Conservation (phyloP, 1,140 invertebrate genomes). For the Thrips palmi region DNA sequence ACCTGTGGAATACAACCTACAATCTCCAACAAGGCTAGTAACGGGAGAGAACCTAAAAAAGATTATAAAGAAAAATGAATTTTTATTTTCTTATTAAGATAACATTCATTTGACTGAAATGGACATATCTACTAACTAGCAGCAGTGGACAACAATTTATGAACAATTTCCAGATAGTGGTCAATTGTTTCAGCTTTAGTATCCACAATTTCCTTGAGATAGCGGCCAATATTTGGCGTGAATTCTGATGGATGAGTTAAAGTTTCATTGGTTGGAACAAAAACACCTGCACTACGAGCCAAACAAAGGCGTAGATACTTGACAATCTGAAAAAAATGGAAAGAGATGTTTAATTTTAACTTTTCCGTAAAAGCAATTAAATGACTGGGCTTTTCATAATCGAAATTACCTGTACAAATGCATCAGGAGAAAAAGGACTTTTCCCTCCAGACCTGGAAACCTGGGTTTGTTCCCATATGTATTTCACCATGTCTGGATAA, state of each 20-base stretch:
- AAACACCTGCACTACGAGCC: slow-evolving; percentile 23
- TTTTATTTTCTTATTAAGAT: too few relatives aligned
- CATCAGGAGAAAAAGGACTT: too few relatives aligned
- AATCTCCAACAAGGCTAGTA: slow-evolving; percentile 54
- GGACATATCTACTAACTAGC: slow-evolving; percentile 29
- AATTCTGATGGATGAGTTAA: slow-evolving; percentile 38
- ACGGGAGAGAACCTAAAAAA: slow-evolving; percentile 29
- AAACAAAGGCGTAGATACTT: slow-evolving; percentile 60
- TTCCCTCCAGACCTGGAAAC: too few relatives aligned
- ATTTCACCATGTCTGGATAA: too few relatives aligned
- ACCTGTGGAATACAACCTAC: slow-evolving; percentile 44
- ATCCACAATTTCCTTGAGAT: slow-evolving; percentile 29
- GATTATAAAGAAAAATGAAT: too few relatives aligned
- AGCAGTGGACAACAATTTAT: slow-evolving; percentile 36
- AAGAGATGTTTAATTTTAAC: slow-evolving; percentile 3
- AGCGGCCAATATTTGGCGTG: slow-evolving; percentile 37
- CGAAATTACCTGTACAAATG: slow-evolving; percentile 37
- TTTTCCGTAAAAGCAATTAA: too few relatives aligned
- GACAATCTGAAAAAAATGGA: slow-evolving; percentile 37
- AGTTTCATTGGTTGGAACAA: slow-evolving; percentile 18
- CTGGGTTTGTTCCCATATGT: too few relatives aligned
- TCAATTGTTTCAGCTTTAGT: slow-evolving; percentile 32
- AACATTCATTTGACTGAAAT: too few relatives aligned
- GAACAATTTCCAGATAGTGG: slow-evolving; percentile 43
- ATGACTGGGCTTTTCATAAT: slow-evolving; percentile 36